These are phyloP conservation scores for Melanogrammus aeglefinus DNA, from an alignment of 2,797 vertebrate species.

Conservation along the genomic window DNA sequence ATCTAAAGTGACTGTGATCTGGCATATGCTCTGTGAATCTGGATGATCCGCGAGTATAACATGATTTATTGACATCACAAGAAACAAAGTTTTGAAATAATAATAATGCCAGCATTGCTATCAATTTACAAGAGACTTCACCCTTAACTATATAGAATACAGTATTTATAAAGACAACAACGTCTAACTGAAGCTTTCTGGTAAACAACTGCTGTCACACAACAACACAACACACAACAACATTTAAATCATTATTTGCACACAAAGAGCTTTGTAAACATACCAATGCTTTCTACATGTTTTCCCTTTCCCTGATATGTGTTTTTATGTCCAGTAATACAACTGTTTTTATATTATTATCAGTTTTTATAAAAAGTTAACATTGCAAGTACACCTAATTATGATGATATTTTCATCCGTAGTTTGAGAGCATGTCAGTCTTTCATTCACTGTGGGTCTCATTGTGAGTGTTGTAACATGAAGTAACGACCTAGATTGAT, in stretches of 20 bases:
- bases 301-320: not conserved
- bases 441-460: not conserved
- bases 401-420: slow-evolving; percentile 50
- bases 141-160: not conserved
- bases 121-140: not conserved
- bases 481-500: slow-evolving; percentile 60
- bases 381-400: slow-evolving; percentile 62
- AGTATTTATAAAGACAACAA: not conserved
- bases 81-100: not conserved
- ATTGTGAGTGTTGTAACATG: slow-evolving; percentile 33
- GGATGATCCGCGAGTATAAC: not conserved
- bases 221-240: not conserved
- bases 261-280: not conserved
- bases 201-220: not conserved
- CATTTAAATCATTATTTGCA: not conserved
- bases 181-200: not conserved
- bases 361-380: slow-evolving; percentile 52
- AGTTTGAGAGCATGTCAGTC: slow-evolving; percentile 23
- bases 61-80: not conserved
- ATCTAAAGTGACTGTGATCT: not conserved
- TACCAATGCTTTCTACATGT: not conserved
- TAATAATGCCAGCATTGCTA: not conserved
- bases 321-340: not conserved
- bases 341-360: not conserved
- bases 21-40: not conserved